Evolutionary conservation across 2,888 invertebrate genomes (phyloP).

Genomic region (Meta bourneti): DNA sequence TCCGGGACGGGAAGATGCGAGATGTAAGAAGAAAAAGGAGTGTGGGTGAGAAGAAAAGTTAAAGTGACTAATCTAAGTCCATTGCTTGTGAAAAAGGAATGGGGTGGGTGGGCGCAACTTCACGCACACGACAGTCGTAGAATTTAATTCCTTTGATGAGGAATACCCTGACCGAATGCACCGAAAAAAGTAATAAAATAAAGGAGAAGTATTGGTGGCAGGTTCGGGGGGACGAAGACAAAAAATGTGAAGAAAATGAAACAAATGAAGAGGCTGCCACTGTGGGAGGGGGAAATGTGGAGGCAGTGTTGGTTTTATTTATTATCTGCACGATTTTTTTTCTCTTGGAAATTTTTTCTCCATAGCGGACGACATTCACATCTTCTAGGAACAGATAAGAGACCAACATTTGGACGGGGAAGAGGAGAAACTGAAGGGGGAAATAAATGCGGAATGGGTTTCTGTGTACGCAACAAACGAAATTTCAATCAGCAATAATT

Average conservation of each 20-base stretch:
- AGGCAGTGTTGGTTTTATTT: conserved; percentile 30
- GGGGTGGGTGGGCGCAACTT: neutral
- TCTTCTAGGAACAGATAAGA: conserved; percentile 1
- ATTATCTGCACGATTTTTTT: conserved; percentile 27
- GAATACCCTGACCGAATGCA: conserved; percentile 27
- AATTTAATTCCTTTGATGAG: conserved; percentile 69
- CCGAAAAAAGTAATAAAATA: conserved; percentile 24
- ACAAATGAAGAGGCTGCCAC: conserved; percentile 12
- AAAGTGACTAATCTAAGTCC: conserved; percentile 71
- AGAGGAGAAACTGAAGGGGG: neutral
- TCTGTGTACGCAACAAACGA: too few species aligned
- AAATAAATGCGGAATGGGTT: conserved; percentile 5
- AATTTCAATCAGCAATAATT: too few species aligned
- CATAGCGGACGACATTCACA: neutral
- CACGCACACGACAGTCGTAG: conserved; percentile 45
- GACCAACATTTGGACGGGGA: conserved; percentile 7
- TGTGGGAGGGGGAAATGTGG: neutral
- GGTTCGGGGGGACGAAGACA: conserved; percentile 11
- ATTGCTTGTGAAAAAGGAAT: conserved; percentile 34
- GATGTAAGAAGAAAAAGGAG: neutral
- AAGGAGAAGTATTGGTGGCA: conserved; percentile 9
- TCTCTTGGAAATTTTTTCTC: neutral
- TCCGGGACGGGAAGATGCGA: neutral
- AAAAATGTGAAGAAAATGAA: neutral
- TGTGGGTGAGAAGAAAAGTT: conserved; percentile 50